Evolutionary conservation across 35 echinoderm and acorn worm genomes (phyloP).

Genomic region (Stichopus chloronotus): DNA sequence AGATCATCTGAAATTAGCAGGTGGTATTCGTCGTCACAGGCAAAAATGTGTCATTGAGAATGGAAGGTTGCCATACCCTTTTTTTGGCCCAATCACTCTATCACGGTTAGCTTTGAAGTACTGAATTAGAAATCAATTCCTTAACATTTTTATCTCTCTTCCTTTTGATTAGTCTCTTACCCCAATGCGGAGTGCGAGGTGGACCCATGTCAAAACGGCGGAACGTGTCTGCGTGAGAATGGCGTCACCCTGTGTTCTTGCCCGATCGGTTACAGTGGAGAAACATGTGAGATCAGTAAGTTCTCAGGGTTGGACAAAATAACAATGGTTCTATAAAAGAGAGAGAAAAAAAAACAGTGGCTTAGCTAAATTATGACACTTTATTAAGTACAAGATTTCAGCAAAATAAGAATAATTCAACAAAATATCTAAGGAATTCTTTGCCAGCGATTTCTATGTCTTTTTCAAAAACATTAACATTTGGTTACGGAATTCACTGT

Average conservation of each 20-base stretch:
- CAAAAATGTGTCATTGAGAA: too few relatives aligned
- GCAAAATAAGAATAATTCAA: neutral
- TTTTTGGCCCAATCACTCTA: too few relatives aligned
- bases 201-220: neutral
- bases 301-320: neutral
- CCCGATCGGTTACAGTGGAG: neutral
- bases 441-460: neutral
- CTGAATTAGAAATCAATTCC: too few relatives aligned
- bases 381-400: neutral
- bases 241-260: constrained; percentile 4
- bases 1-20: too few relatives aligned
- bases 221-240: neutral
- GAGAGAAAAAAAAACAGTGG: neutral
- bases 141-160: too few relatives aligned
- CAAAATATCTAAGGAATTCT: neutral
- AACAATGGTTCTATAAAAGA: neutral
- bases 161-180: neutral
- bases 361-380: too few relatives aligned
- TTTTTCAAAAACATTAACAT: neutral
- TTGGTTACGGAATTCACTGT: neutral
- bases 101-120: too few relatives aligned
- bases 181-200: neutral
- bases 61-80: too few relatives aligned
- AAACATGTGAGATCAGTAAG: constrained; percentile 12
- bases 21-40: too few relatives aligned